These are phyloP conservation scores for Thalassaphorura encarpata DNA, from an alignment of 1,140 invertebrate genomes.

Conservation along the genomic window DNA sequence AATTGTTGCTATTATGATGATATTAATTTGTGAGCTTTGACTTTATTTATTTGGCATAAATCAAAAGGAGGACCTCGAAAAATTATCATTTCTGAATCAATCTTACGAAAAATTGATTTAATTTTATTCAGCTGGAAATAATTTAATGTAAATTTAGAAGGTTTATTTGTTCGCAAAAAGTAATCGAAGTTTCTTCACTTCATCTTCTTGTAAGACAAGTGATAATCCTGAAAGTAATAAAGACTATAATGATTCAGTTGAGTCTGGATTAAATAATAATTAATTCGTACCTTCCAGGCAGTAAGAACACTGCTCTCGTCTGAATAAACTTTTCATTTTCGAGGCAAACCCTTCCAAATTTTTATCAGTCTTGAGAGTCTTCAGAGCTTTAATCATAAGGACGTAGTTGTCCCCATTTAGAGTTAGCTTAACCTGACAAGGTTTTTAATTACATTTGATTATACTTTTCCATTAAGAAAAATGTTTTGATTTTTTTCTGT, in stretches of 20 bases:
- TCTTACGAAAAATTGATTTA: too few relatives aligned
- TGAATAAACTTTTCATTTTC: background rate
- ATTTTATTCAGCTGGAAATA: too few relatives aligned
- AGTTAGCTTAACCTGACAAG: conserved; percentile 3
- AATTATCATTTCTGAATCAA: too few relatives aligned
- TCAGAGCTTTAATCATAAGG: conserved; percentile 1
- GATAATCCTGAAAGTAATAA: background rate
- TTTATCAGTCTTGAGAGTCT: conserved; percentile 1
- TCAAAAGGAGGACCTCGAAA: too few relatives aligned
- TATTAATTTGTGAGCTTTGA: too few relatives aligned
- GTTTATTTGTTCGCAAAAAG: too few relatives aligned
- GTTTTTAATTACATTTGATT: background rate
- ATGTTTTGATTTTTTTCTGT: background rate
- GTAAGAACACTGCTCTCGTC: background rate
- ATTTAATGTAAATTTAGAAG: too few relatives aligned
- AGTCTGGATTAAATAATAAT: background rate
- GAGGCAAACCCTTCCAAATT: background rate
- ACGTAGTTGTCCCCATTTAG: background rate
- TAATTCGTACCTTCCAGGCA: conserved; percentile 5
- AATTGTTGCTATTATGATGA: too few relatives aligned
- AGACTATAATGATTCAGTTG: background rate
- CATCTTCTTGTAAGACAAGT: background rate
- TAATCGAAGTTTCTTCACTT: background rate
- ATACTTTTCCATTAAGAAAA: background rate
- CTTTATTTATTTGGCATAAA: too few relatives aligned